Base-by-base conservation (phyloP, 2,888 invertebrate species). In the Lochmaea capreae region DNA sequence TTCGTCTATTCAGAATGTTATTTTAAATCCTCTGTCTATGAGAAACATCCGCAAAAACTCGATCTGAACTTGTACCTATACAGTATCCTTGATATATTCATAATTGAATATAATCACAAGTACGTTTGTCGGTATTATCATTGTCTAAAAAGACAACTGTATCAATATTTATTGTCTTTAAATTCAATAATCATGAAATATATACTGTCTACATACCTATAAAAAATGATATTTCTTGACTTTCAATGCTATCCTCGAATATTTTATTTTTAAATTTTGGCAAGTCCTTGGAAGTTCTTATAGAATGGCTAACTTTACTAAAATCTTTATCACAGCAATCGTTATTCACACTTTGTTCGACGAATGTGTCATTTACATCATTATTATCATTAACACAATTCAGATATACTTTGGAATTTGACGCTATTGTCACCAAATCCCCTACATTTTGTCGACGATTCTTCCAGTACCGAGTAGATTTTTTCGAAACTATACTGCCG, bases 361-460 rank as follows among this genome's bases (percentile, higher is more conserved):
- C 65, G 49, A 49, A 11, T 18, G 63, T 49, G 73, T 65, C 42
- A 70, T 43, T 57, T 65, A 18, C 42, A 58, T 67, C 22, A 67
- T 43, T 62, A 18, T 76, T 54, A 65, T 80, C 79, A 66, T 85
- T 84, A 22, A 65, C 73, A 72, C 76, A 83, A 58, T 83, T 83
- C 26, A 91, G 86, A 83, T 90, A 90, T 70, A 91, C 88, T 80
- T 85, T 89, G 71, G 91, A 89, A 59, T 90, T 87, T 33, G 91
- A 91, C 18, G 91, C 88, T 80, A 91, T 88, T 79, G 87, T 90
- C 75, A 91, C 91, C 87, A 89, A 89, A 84, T 91, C 91, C 82
- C 90, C 91, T 80, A 90, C 89, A 83, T 90, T 89, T 83, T 89
- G 87, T 80, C 91, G 88, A 71, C 89, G 88, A 81, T 63, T 73